Percentiles rank a stretch among this genome's conserved stretches.
Evolutionary conservation across 2,888 invertebrate genomes (phyloP).

Genomic region (Diaprepes abbreviatus): DNA sequence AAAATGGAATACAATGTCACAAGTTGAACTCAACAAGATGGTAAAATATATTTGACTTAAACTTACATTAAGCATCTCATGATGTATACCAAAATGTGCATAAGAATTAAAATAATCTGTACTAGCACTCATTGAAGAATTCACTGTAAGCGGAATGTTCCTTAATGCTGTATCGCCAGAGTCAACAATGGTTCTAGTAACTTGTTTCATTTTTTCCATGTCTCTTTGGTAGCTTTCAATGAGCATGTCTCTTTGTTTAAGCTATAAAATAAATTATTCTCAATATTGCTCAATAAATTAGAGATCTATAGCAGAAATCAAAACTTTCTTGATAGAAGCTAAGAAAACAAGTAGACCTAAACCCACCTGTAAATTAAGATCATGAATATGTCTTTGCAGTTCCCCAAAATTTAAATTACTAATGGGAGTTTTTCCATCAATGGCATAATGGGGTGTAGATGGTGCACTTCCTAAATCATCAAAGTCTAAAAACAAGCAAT

Average conservation of each 20-base stretch:
- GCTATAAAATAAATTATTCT: conserved; percentile 71
- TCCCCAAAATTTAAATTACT: conserved; percentile 65
- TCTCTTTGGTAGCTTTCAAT: conserved; percentile 75
- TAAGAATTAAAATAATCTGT: conserved; percentile 89
- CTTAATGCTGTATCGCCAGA: conserved; percentile 56
- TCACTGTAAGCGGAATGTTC: conserved; percentile 61
- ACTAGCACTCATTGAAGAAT: conserved; percentile 70
- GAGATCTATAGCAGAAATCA: too few relatives aligned
- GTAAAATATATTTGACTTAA: background rate
- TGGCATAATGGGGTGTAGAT: conserved; percentile 67
- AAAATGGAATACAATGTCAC: too few relatives aligned
- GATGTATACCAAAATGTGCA: conserved; percentile 92
- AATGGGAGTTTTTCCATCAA: conserved; percentile 67
- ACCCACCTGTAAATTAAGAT: conserved; percentile 64
- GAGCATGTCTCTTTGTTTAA: conserved; percentile 73
- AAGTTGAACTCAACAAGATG: too few relatives aligned
- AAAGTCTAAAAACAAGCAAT: conserved; percentile 68
- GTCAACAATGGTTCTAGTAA: conserved; percentile 73
- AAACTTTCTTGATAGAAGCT: too few relatives aligned
- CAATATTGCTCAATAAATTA: too few relatives aligned
- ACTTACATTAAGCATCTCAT: conserved; percentile 90
- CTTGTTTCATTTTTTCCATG: conserved; percentile 73
- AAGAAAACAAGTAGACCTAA: too few relatives aligned
- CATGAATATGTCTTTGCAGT: conserved; percentile 65
- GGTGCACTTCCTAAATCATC: conserved; percentile 69